A percentile compares a stretch with the other conserved stretches of the same genome.
Evolutionary conservation across 2,888 invertebrate species (phyloP).

Genomic region (Phortica magna): DNA sequence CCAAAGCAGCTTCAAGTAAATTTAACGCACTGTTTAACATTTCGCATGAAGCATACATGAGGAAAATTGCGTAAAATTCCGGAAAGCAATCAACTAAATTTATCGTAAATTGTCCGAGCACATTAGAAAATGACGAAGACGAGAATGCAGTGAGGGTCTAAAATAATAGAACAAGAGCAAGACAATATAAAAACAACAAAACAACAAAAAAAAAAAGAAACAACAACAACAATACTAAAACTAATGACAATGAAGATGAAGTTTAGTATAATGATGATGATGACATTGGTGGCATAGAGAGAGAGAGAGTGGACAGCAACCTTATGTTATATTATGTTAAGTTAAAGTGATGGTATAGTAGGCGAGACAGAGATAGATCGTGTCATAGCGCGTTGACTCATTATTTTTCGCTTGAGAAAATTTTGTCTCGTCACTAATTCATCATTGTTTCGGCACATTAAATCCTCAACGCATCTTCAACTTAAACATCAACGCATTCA

Average conservation of each 20-base stretch:
- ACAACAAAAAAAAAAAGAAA: background rate
- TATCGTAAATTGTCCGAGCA: constrained; percentile 71
- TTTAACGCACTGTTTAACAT: constrained; percentile 56
- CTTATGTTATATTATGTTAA: background rate
- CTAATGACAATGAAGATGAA: constrained; percentile 39
- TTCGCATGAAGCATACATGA: constrained; percentile 25
- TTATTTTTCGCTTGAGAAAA: constrained; percentile 71
- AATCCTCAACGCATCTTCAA: constrained; percentile 55
- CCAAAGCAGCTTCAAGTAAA: constrained; percentile 49
- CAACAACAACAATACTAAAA: background rate
- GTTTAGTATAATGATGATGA: constrained; percentile 37
- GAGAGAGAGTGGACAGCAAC: too few species aligned
- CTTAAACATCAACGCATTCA: constrained; percentile 70
- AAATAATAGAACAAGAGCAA: background rate
- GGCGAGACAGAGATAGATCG: background rate
- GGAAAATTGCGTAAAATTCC: constrained; percentile 66
- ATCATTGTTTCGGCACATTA: constrained; percentile 74
- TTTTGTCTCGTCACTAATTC: constrained; percentile 74
- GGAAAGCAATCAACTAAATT: constrained; percentile 69
- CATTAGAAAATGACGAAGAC: constrained; percentile 2
- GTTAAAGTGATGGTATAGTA: too few species aligned
- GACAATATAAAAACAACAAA: background rate
- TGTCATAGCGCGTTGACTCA: constrained; percentile 53
- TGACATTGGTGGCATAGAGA: constrained; percentile 17
- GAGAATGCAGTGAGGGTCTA: background rate